Percentiles rank a stretch among this genome's conserved stretches.
These are phyloP conservation scores for Manacus vitellinus DNA, from an alignment of 2,113 vertebrate genomes.

Conservation along the genomic window DNA sequence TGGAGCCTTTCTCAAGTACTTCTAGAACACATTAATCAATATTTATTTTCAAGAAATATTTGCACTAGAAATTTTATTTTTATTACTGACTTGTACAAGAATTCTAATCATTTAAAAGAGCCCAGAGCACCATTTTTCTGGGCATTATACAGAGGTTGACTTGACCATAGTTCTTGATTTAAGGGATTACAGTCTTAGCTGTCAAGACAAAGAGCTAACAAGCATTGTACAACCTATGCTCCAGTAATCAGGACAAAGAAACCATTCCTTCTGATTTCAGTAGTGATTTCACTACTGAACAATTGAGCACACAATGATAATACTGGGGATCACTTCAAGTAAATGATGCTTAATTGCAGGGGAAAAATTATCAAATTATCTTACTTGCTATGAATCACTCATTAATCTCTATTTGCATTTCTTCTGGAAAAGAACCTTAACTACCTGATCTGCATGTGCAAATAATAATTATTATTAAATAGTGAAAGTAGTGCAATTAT, in stretches of 20 bases:
- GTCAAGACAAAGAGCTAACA: neutral
- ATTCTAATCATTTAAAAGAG: neutral
- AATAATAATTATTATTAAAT: constrained; percentile 63
- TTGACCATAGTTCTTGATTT: neutral
- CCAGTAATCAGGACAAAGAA: neutral
- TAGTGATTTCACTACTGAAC: constrained; percentile 26
- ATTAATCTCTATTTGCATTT: constrained; percentile 66
- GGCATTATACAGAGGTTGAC: neutral
- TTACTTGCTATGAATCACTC: constrained; percentile 33
- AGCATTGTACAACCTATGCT: neutral
- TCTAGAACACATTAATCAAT: neutral
- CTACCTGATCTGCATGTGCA: constrained; percentile 54
- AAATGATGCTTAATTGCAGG: constrained; percentile 28
- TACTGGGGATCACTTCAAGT: neutral
- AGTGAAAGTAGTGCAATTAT: constrained; percentile 51
- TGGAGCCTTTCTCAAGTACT: neutral
- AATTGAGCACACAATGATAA: neutral
- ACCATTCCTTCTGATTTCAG: constrained; percentile 16
- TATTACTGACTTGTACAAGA: neutral
- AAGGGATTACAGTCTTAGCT: neutral
- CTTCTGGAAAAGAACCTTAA: constrained; percentile 26
- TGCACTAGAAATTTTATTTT: neutral
- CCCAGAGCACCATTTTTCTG: neutral
- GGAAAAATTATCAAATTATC: constrained; percentile 38
- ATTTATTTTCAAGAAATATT: neutral